A percentile compares a stretch with the other conserved stretches of the same genome.
These are phyloP conservation scores for Miopithecus talapoin DNA, from an alignment of 2,797 vertebrate genomes.

Conservation along the genomic window DNA sequence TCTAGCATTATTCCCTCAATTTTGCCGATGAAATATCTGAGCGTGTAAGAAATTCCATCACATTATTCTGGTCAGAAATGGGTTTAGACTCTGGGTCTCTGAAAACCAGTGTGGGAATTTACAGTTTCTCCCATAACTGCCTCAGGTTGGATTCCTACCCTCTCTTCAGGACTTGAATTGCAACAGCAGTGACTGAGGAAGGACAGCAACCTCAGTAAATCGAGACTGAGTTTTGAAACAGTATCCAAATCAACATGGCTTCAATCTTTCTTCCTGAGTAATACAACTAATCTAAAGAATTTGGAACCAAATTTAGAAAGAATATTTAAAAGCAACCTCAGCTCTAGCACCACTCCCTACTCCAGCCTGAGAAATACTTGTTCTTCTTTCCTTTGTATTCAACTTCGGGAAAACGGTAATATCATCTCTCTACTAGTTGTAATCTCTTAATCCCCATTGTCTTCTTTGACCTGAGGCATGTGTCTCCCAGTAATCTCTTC, in stretches of 20 bases:
- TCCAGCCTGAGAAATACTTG: constrained; percentile 28
- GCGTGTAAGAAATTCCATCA: not conserved
- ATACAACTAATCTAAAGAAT: constrained; percentile 33
- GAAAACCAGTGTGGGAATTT: not conserved
- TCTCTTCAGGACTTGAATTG: not conserved
- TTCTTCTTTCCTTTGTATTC: constrained; percentile 41
- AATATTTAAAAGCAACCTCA: not conserved
- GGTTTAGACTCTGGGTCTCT: not conserved
- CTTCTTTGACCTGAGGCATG: constrained; percentile 42
- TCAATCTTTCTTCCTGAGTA: not conserved
- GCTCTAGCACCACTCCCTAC: not conserved
- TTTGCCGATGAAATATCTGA: not conserved
- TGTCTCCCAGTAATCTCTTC: constrained; percentile 46
- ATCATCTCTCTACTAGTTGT: constrained; percentile 13
- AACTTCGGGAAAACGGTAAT: constrained; percentile 37
- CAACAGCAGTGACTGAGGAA: not conserved
- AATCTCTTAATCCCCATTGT: constrained; percentile 58
- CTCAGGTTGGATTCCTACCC: not conserved
- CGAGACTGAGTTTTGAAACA: not conserved
- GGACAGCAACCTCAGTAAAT: not conserved
- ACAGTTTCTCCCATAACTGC: not conserved
- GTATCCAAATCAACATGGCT: not conserved
- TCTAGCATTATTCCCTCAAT: not conserved
- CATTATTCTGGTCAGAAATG: not conserved
- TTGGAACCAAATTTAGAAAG: not conserved